These are phyloP conservation scores for Malurus cyaneus DNA, from an alignment of 2,113 vertebrate species.

Conservation along the genomic window DNA sequence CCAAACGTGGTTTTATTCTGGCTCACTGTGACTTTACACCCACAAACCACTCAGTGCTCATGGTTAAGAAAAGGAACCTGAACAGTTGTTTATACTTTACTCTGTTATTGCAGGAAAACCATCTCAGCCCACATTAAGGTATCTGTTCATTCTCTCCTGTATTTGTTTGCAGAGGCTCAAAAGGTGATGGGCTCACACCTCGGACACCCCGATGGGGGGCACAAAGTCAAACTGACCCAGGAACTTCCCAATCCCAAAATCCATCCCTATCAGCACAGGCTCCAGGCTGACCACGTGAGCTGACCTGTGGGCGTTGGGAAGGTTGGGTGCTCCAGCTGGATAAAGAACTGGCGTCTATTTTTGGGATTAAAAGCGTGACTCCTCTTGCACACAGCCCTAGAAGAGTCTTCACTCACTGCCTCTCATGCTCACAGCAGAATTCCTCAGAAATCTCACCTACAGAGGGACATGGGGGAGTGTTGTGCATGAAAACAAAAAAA, in stretches of 20 bases:
- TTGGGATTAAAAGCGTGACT: neutral
- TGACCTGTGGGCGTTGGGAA: fast-evolving
- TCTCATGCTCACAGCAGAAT: neutral
- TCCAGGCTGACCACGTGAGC: neutral
- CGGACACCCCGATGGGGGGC: fast-evolving
- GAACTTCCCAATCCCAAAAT: neutral
- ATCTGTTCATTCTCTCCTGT: fast-evolving
- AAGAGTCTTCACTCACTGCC: neutral
- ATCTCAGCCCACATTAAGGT: fast-evolving
- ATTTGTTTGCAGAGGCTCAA: fast-evolving
- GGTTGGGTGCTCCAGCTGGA: neutral
- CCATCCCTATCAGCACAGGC: neutral
- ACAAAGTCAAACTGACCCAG: neutral
- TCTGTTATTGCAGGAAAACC: neutral
- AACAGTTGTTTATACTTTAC: neutral
- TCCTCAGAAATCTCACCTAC: neutral
- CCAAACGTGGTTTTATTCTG: fast-evolving
- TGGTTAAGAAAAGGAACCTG: neutral
- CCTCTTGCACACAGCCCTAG: neutral
- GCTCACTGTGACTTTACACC: neutral
- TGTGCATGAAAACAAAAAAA: neutral
- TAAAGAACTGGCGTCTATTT: neutral
- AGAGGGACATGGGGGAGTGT: neutral
- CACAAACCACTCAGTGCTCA: neutral
- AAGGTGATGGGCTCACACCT: fast-evolving